A percentile compares a stretch with the other conserved stretches of the same genome.
phyloP scores from a whole-genome alignment of 2,113 vertebrate genomes.

The Crotalus tigris region DNA sequence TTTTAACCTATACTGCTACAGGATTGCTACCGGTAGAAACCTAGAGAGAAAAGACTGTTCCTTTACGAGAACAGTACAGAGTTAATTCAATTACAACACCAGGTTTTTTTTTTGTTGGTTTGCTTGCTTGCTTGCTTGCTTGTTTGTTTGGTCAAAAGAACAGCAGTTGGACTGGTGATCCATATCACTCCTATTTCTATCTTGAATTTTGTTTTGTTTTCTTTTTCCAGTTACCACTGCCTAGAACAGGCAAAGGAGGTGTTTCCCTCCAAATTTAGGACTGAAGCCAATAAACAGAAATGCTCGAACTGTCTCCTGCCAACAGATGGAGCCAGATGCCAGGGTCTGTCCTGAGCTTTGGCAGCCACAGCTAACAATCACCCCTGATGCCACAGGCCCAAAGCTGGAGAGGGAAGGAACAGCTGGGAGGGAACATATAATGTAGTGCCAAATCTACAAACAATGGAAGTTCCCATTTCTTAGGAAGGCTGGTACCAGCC shows the following conservation, averaged over 20 bases:
- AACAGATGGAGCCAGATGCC: slow-evolving; percentile 32
- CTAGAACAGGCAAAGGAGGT: neutral
- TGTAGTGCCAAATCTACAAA: neutral
- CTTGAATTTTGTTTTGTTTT: neutral
- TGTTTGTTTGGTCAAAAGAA: neutral
- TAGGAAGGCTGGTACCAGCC: neutral
- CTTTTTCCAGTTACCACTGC: neutral
- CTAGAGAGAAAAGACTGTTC: neutral
- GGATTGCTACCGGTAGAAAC: neutral
- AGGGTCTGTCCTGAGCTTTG: neutral
- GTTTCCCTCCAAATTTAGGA: neutral
- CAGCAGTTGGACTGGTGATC: neutral
- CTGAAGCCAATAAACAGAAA: neutral
- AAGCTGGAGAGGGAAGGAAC: neutral
- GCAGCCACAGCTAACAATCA: neutral
- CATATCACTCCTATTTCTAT: neutral
- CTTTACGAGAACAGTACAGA: neutral
- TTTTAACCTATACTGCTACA: neutral
- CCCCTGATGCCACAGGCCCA: neutral
- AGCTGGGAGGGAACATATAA: neutral
- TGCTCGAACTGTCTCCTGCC: neutral
- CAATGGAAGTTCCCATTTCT: neutral
- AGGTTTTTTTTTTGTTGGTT: neutral
- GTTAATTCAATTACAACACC: neutral
- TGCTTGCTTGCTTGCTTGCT: neutral